Conservation (phyloP, 2,797 vertebrate species). For the Sphenodon punctatus region DNA sequence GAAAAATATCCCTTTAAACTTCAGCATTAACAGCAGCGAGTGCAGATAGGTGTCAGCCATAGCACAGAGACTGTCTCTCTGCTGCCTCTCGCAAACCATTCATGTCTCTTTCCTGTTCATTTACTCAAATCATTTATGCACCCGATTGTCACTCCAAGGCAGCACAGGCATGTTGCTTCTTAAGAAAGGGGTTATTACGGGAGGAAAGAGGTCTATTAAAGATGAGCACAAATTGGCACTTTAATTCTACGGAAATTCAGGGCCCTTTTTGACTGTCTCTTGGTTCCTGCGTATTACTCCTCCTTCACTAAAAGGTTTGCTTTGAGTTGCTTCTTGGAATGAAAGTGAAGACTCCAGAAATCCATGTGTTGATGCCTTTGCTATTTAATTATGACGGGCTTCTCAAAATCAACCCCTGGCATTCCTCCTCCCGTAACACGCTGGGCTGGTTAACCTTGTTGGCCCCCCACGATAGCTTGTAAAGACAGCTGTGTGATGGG, state of each 20-base stretch:
- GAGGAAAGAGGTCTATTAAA: neutral
- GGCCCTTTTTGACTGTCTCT: neutral
- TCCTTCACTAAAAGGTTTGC: neutral
- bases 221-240: neutral
- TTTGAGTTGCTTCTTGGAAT: neutral
- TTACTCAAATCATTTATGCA: neutral
- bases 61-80: neutral
- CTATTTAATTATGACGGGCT: fast-evolving
- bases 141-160: neutral
- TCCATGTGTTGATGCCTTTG: fast-evolving
- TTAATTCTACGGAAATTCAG: neutral
- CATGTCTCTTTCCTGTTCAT: neutral
- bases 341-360: neutral
- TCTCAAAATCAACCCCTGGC: neutral
- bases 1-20: neutral
- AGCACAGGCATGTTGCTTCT: neutral
- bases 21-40: neutral
- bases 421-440: neutral
- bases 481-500: too few species aligned
- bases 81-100: neutral
- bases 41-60: neutral
- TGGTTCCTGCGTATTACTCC: fast-evolving
- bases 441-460: neutral
- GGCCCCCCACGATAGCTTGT: neutral
- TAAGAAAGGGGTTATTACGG: neutral